Evolutionary conservation across 1,140 invertebrate species (phyloP), one percentile per base, ranked within the genome.

Genomic region (Eupeodes corollae): DNA sequence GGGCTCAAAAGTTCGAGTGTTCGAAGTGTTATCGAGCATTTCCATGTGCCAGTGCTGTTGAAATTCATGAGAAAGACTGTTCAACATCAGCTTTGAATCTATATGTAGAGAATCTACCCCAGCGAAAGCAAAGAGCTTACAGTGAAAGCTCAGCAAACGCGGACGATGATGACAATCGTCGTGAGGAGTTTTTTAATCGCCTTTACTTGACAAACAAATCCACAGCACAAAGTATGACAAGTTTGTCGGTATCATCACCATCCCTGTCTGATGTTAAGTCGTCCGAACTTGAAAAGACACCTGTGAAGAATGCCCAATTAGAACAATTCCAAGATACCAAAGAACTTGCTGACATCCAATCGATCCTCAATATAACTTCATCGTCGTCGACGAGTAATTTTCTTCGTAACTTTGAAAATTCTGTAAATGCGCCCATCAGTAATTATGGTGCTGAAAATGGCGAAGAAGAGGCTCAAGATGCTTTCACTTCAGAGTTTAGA

Each of bases 291-390:
- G 21, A 26, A 26, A 26, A 26, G 21, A 26, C 21, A 26, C 21
- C 21, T 5, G 21, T 26, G 3, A 26, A 26, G 21, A 26, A 26
- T 8, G 3, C 21, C 21, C 21, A 26, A 8, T 26, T 26, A 19
- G 33, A 50, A 43, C 49, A 46, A 3, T 44, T 45, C 11, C 49
- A 57, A 13, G 70, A 75, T 42, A 75, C 74, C 10, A 80, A 79
- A 61, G 83, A 90, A 56, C 67, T 89, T 42, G 86, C 86, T n/a
- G 86, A 89, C 53, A 88, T 90, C 19, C 82, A 85, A 54, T 85
- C 83, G 3, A 89, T 89, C 42, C 72, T 89, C 19, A 82, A 81
- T 1, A 79, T 86, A 31, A 85, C 84, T 12, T 79, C 81, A 37
- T 74, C 78, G 15, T 67, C 63, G 16, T 63, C 55, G 31, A 63